Percentiles rank a stretch among this genome's conserved stretches.
phyloP scores from a whole-genome alignment of 2,113 vertebrate species.

The Elephas maximus region DNA sequence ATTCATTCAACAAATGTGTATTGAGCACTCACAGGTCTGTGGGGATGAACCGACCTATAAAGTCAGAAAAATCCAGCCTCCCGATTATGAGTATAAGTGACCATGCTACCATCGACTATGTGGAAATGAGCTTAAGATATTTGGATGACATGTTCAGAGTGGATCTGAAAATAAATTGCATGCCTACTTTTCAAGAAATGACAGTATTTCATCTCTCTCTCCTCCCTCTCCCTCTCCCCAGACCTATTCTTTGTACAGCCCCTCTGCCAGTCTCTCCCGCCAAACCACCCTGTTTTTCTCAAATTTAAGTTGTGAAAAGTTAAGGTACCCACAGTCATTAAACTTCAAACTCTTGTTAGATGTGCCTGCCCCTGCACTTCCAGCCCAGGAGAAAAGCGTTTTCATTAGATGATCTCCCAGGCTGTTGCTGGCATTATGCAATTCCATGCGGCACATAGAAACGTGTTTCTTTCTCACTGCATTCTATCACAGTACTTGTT shows the following conservation, averaged over 20 bases:
- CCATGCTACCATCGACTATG: not conserved
- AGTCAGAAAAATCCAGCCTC: not conserved
- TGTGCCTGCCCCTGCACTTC: not conserved
- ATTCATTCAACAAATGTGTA: not conserved
- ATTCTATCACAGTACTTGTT: constrained; percentile 34
- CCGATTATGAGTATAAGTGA: not conserved
- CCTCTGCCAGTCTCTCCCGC: not conserved
- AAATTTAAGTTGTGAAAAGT: constrained; percentile 42
- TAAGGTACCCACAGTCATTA: not conserved
- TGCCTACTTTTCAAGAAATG: not conserved
- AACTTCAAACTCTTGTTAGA: not conserved
- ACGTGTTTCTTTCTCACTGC: constrained; percentile 52
- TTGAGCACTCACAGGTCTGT: not conserved
- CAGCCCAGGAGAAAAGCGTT: constrained; percentile 23
- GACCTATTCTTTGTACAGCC: not conserved
- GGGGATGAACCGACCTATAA: not conserved
- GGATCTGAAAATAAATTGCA: not conserved
- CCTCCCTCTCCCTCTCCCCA: not conserved
- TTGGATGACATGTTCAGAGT: not conserved
- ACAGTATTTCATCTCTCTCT: not conserved
- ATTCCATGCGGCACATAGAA: constrained; percentile 34
- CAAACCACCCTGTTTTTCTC: not conserved
- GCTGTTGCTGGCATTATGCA: not conserved
- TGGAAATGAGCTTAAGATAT: not conserved
- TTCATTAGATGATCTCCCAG: constrained; percentile 3